phyloP scores from a whole-genome alignment of 2,113 vertebrate genomes.

The Chloroceryle aenea region DNA sequence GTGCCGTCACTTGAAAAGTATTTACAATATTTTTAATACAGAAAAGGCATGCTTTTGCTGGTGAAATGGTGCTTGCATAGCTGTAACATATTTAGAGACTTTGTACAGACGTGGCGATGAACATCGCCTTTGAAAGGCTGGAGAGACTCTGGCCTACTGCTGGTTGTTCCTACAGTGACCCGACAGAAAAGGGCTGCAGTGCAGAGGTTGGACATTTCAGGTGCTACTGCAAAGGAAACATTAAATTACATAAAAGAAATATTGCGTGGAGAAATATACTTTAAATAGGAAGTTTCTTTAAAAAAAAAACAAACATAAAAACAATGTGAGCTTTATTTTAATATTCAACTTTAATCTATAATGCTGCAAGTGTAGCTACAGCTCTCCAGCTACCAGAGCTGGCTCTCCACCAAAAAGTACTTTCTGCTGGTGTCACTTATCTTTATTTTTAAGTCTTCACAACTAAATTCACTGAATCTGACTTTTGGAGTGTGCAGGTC shows the following conservation, averaged over 20 bases:
- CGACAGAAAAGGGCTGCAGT: neutral
- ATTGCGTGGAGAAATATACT: neutral
- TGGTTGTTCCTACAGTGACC: neutral
- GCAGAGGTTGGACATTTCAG: neutral
- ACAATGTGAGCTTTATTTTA: neutral
- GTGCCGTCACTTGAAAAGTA: neutral
- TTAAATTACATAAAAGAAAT: neutral
- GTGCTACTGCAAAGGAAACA: neutral
- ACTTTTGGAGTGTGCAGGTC: neutral
- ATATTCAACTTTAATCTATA: neutral
- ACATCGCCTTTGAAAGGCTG: rapidly evolving
- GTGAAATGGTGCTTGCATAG: neutral
- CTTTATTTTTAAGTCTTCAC: neutral
- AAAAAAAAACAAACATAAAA: neutral
- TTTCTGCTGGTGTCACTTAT: neutral
- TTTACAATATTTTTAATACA: neutral
- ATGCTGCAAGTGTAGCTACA: neutral
- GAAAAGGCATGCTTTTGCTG: neutral
- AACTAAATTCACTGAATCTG: neutral
- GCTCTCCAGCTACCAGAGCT: neutral
- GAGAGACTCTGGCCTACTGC: neutral
- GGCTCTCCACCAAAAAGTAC: neutral
- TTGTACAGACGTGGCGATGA: rapidly evolving
- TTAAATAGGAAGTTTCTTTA: rapidly evolving
- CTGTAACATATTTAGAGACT: neutral